Base-by-base conservation (phyloP, 2,113 vertebrate genomes). In the Stictonetta naevosa region DNA sequence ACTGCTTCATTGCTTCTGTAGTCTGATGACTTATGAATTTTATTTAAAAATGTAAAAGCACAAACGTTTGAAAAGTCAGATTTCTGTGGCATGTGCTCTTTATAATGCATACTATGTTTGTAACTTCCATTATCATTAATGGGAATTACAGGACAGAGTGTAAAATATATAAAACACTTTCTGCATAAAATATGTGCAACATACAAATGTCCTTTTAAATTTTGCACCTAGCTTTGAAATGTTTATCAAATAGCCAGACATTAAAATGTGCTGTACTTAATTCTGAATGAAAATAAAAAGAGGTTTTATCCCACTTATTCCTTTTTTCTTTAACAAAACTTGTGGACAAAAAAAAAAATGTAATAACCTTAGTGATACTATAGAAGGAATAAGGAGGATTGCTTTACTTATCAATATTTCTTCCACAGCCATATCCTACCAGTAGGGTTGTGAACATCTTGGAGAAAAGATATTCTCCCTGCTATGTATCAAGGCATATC, bases 341-440 rank as follows among this genome's bases (percentile, higher is more conserved):
- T 75, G 13, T 64, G 48, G n/a, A 81, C 34, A 26, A 67, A 88
- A 40, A 96, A 96, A 76, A 46, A 90, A 94, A 76, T 64, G 46
- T 64, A 78, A 88, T 92, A 83, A 64, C 46, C 13, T 64, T 68
- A 56, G 50, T 23, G 2, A 28, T 63, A 11, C 13, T 82, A 22
- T 23, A 44, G 23, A 4, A 87, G 15, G 10, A 71, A 59, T 86
- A 87, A 42, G 44, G 38, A 78, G 25, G 59, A 81, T 56, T 64
- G 11, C 29, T 76, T 93, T 90, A 67, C 33, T 19, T 44, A 13
- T n/a, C 34, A 85, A 76, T 82, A 64, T 11, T 46, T 83, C n/a
- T 81, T 75, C 15, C 0, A 1, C 0, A 0, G 26, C 5, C 14
- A 2, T 71, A 58, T 79, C 78, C 29, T 3, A 64, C 16, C 31